These are phyloP conservation scores for Porites evermanni DNA, from an alignment of 92 coral and sea anemone species.

Conservation along the genomic window DNA sequence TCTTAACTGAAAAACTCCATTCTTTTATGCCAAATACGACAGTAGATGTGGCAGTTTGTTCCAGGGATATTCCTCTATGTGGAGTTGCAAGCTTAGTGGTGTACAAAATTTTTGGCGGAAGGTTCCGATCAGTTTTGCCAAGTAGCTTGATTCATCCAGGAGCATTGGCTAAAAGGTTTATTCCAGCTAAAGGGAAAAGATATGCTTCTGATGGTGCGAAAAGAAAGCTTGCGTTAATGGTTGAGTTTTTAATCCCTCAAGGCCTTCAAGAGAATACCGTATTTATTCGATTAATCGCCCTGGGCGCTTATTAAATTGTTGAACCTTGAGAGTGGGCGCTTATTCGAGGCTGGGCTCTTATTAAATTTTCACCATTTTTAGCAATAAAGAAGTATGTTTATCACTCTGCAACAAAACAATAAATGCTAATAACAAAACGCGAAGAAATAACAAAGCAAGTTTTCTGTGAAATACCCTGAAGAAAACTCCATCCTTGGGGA, in stretches of 20 bases:
- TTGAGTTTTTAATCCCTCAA: slow-evolving; percentile 18
- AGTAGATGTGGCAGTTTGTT: not conserved
- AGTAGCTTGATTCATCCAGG: slow-evolving; percentile 93
- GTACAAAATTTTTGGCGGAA: slow-evolving; percentile 84
- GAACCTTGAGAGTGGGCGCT: no score
- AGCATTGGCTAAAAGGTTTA: slow-evolving; percentile 81
- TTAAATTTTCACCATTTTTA: no score
- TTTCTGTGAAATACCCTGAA: no score
- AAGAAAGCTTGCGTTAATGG: slow-evolving; percentile 60
- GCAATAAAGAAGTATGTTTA: no score
- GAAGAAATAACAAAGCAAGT: no score
- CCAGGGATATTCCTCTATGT: slow-evolving; percentile 48
- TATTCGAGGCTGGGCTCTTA: no score
- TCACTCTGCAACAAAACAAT: no score
- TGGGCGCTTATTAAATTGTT: no score
- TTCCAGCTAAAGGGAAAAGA: slow-evolving; percentile 84
- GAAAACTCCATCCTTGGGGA: no score
- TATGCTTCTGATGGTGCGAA: slow-evolving; percentile 78
- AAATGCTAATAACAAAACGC: no score
- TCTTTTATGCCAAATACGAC: slow-evolving; percentile 19
- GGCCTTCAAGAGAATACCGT: not conserved
- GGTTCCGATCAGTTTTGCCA: slow-evolving; percentile 82
- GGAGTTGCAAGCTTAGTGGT: slow-evolving; percentile 64
- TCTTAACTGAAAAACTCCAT: slow-evolving; percentile 29
- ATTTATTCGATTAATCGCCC: no score